These are phyloP conservation scores for Tetramorium parvispinum DNA, from an alignment of 1,140 invertebrate genomes.

Conservation along the genomic window DNA sequence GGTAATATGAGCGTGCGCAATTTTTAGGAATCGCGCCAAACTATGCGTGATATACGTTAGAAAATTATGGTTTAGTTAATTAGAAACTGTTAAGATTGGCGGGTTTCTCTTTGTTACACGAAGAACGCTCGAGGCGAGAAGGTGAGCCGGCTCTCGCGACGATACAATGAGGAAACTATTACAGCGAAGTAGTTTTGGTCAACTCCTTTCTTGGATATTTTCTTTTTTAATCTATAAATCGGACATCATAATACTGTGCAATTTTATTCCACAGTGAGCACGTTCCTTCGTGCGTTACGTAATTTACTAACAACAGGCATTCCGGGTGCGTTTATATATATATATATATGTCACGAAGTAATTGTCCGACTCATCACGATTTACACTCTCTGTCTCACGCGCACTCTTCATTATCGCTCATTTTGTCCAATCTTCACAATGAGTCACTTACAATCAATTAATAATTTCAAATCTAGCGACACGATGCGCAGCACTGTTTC, in stretches of 20 bases:
- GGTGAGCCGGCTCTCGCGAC: conserved; percentile 23
- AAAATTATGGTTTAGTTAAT: conserved; percentile 70
- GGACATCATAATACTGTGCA: conserved; percentile 51
- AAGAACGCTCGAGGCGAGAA: conserved; percentile 22
- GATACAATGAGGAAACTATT: conserved; percentile 51
- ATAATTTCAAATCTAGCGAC: conserved; percentile 79
- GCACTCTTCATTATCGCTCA: conserved; percentile 23
- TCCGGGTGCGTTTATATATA: conserved; percentile 17
- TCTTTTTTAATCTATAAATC: conserved; percentile 25
- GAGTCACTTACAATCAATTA: conserved; percentile 48
- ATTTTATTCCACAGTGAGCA: conserved; percentile 33
- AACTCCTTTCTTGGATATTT: conserved; percentile 52
- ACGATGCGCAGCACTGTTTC: conserved; percentile 94
- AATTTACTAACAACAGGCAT: conserved; percentile 54
- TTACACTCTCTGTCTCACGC: conserved; percentile 32
- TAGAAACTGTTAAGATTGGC: conserved; percentile 54
- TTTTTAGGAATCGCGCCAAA: conserved; percentile 60
- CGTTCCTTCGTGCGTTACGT: conserved; percentile 22
- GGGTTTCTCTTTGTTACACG: conserved; percentile 12
- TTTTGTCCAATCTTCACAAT: conserved; percentile 43
- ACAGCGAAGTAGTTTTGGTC: conserved; percentile 69
- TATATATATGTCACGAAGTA: conserved; percentile 36
- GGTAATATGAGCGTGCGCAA: conserved; percentile 60
- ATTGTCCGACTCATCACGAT: conserved; percentile 37
- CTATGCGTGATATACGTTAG: conserved; percentile 59